These are phyloP conservation scores for Lethenteron reissneri DNA, from an alignment of 2,113 vertebrate genomes.

Conservation along the genomic window DNA sequence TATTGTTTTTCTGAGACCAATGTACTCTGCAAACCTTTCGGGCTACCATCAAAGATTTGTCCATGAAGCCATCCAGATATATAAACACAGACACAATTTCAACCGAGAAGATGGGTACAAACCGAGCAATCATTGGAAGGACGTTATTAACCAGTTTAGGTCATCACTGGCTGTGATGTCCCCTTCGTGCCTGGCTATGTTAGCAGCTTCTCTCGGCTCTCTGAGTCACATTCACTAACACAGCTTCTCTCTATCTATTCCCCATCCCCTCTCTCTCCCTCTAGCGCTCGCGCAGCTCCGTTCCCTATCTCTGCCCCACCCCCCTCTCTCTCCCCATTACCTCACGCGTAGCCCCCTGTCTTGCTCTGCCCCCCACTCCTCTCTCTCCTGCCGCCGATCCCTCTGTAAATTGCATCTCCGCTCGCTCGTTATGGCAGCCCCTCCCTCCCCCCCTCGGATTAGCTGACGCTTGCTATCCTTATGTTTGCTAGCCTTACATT, in stretches of 20 bases:
- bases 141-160: not conserved
- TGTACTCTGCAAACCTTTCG: too few relatives aligned
- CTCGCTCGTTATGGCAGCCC: not conserved
- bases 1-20: too few relatives aligned
- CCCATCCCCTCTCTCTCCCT: not conserved
- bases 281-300: not conserved
- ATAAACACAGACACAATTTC: not conserved
- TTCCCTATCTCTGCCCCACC: not conserved
- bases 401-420: not conserved
- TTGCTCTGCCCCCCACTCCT: not conserved
- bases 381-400: not conserved
- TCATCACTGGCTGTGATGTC: conserved; percentile 10
- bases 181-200: conserved; percentile 3
- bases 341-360: not conserved
- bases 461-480: not conserved
- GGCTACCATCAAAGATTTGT: not conserved
- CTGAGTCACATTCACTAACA: not conserved
- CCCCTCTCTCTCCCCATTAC: not conserved
- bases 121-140: not conserved
- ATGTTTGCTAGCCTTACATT: not conserved
- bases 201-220: conserved; percentile 4
- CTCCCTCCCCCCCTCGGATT: too few relatives aligned
- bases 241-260: not conserved
- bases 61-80: not conserved
- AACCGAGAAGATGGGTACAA: not conserved